phyloP scores from a whole-genome alignment of 37 sponge, comb jelly and placozoan species.

The Hexactinellida sp. region DNA sequence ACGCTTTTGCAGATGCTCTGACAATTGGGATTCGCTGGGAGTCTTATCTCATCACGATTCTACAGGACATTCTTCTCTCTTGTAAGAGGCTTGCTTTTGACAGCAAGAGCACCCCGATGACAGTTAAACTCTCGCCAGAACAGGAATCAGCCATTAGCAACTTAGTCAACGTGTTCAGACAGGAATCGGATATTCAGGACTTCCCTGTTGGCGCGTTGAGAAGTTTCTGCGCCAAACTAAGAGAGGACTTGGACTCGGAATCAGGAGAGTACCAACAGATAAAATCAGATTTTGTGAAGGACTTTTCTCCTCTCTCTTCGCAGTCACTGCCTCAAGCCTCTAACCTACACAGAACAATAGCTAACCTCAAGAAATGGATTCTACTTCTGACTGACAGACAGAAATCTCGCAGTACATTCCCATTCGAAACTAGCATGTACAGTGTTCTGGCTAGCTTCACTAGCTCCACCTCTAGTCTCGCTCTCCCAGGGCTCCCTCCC shows the following conservation, averaged over 20 bases:
- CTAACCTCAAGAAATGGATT: not conserved
- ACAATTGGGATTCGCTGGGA: not conserved
- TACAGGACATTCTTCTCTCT: not conserved
- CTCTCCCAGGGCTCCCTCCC: not conserved
- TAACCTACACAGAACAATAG: not conserved
- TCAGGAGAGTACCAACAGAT: not conserved
- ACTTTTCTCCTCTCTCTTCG: constrained; percentile 12
- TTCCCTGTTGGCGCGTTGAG: not conserved
- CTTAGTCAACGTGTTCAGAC: not conserved
- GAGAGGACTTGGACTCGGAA: not conserved
- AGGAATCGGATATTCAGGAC: not conserved
- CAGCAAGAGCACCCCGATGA: not conserved
- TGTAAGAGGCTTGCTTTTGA: not conserved
- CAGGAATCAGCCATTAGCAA: not conserved
- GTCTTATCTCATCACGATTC: not conserved
- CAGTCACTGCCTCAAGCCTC: not conserved
- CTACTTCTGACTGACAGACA: not conserved
- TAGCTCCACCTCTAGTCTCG: not conserved
- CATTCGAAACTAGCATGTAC: not conserved
- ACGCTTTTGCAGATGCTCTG: not conserved
- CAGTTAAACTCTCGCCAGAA: not conserved
- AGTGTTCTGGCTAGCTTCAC: not conserved
- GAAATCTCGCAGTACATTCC: not conserved
- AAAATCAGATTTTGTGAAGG: not conserved
- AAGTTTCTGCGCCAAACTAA: not conserved